Percentiles rank a stretch among this genome's conserved stretches.
Evolutionary conservation across 2,888 invertebrate species (phyloP).

Genomic region (Blastobasis adustella): DNA sequence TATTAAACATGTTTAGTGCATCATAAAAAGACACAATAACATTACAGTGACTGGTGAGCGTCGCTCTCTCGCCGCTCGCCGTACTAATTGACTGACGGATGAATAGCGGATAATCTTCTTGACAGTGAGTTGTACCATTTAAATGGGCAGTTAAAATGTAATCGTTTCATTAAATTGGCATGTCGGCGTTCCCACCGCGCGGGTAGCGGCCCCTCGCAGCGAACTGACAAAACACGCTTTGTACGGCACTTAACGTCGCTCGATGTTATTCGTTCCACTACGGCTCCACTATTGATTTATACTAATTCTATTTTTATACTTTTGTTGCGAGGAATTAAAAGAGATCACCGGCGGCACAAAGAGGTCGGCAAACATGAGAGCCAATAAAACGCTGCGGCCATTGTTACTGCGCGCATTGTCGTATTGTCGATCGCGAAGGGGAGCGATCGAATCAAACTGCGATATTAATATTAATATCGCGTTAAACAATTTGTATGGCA

Average conservation of each 20-base stretch:
- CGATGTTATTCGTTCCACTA: slow-evolving; percentile 39
- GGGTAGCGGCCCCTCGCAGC: background rate
- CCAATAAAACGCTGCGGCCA: too few species aligned
- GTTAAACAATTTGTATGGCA: slow-evolving; percentile 14
- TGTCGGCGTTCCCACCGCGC: background rate
- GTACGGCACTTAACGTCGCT: slow-evolving; percentile 59
- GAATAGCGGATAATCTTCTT: background rate
- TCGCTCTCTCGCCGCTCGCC: background rate
- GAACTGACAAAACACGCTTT: slow-evolving; percentile 43
- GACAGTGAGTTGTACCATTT: background rate
- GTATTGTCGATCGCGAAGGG: background rate
- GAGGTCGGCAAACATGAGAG: background rate
- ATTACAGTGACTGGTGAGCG: too few species aligned
- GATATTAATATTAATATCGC: slow-evolving; percentile 12
- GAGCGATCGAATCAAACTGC: background rate
- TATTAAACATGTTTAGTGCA: too few species aligned
- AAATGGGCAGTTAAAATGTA: background rate
- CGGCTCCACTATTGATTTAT: slow-evolving; percentile 54
- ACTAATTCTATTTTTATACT: slow-evolving; percentile 60
- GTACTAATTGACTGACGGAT: background rate
- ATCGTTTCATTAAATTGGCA: background rate
- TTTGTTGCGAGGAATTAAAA: slow-evolving; percentile 36
- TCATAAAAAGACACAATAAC: too few species aligned
- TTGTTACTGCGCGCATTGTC: too few species aligned
- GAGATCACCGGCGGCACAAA: slow-evolving; percentile 13